Conservation (phyloP, 2,888 invertebrate species). For the Eristalinus sepulchralis region DNA sequence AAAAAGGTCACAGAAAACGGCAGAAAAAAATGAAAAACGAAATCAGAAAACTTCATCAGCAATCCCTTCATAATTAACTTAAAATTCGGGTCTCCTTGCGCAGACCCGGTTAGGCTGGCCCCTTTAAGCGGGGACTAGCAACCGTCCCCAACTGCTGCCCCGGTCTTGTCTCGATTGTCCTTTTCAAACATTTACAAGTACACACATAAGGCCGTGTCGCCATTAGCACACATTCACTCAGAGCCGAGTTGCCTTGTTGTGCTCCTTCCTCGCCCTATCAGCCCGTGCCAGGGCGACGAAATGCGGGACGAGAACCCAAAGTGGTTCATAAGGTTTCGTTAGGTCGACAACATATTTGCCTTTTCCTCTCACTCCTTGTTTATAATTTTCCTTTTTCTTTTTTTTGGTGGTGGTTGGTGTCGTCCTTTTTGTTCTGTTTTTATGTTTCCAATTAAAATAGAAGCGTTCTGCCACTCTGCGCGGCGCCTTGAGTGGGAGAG, state of each 20-base stretch:
- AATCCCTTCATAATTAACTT: slow-evolving; percentile 60
- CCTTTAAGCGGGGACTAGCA: neutral
- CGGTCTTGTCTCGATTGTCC: slow-evolving; percentile 35
- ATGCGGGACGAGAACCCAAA: slow-evolving; percentile 52
- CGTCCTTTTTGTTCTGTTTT: slow-evolving; percentile 5
- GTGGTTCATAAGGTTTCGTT: slow-evolving; percentile 57
- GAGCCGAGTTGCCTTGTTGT: slow-evolving; percentile 8
- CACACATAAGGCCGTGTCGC: slow-evolving; percentile 31
- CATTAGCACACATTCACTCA: slow-evolving; percentile 60
- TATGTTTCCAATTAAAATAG: slow-evolving; percentile 62
- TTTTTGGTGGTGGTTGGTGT: too few species aligned
- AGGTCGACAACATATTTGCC: slow-evolving; percentile 44
- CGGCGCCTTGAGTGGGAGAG: slow-evolving; percentile 18
- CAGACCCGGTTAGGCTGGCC: slow-evolving; percentile 1
- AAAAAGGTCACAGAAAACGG: neutral
- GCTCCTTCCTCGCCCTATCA: neutral
- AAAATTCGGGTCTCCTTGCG: slow-evolving; percentile 36
- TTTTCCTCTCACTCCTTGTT: slow-evolving; percentile 1
- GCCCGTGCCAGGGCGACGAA: neutral
- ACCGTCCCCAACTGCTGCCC: neutral
- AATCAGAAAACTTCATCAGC: slow-evolving; percentile 24
- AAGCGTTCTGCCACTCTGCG: slow-evolving; percentile 32
- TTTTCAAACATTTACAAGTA: slow-evolving; percentile 44
- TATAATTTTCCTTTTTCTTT: neutral
- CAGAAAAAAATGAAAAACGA: neutral